phyloP scores from a whole-genome alignment of 2,113 vertebrate genomes.

The Agelaius tricolor region DNA sequence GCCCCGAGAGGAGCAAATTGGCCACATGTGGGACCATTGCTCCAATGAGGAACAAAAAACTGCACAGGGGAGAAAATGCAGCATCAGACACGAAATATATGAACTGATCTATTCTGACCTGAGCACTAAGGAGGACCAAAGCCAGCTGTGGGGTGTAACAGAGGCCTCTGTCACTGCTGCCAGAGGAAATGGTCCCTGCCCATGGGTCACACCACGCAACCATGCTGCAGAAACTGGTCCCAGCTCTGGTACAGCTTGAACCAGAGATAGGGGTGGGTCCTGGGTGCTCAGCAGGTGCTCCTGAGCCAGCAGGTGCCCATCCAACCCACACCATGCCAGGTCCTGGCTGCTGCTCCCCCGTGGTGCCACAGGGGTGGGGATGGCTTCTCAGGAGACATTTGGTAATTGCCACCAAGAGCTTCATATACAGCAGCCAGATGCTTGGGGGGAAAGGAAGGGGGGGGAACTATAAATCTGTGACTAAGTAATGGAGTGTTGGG shows the following conservation, averaged over 20 bases:
- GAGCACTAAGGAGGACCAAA: not conserved
- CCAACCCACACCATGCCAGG: not conserved
- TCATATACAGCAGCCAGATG: not conserved
- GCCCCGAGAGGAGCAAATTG: not conserved
- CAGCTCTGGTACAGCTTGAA: not conserved
- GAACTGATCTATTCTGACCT: not conserved
- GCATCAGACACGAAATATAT: not conserved
- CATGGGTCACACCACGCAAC: fast-evolving
- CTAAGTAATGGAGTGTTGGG: conserved; percentile 16
- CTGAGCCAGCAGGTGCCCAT: not conserved
- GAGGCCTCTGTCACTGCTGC: not conserved
- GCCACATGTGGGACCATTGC: not conserved
- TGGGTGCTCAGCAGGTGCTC: not conserved
- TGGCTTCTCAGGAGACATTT: not conserved
- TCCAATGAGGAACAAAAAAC: not conserved
- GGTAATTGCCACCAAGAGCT: not conserved
- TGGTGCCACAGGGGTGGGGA: fast-evolving
- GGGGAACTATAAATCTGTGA: not conserved
- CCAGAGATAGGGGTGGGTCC: not conserved
- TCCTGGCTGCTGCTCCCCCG: fast-evolving
- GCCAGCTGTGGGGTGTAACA: not conserved
- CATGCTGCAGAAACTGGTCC: not conserved
- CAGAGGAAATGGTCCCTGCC: not conserved
- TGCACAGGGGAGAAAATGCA: not conserved
- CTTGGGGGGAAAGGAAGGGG: not conserved